Evolutionary conservation across 64 coral and sea anemone genomes (phyloP).

Genomic region (Actinia equina): DNA sequence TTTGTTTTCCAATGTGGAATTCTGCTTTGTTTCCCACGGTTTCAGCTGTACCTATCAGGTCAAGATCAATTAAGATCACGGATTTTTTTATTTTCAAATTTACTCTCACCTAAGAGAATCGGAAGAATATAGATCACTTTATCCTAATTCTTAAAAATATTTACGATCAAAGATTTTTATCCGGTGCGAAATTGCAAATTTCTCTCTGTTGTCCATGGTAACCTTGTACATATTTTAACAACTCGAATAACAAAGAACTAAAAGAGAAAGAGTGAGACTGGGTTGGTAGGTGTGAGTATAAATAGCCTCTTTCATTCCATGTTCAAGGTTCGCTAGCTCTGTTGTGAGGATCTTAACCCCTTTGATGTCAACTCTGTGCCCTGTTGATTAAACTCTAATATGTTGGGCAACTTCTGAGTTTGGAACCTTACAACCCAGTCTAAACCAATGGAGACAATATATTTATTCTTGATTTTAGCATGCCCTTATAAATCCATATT

Average conservation of each 20-base stretch:
- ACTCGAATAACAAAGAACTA: not conserved
- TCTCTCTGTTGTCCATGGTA: not conserved
- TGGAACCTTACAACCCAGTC: too few relatives aligned
- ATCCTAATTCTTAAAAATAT: not conserved
- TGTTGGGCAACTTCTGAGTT: too few relatives aligned
- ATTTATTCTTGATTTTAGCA: too few relatives aligned
- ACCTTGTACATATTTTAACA: not conserved
- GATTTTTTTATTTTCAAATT: not conserved
- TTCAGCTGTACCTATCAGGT: not conserved
- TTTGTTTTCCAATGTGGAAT: not conserved
- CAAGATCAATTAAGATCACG: not conserved
- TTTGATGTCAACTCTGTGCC: too few relatives aligned
- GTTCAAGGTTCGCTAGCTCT: too few relatives aligned
- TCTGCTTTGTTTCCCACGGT: not conserved
- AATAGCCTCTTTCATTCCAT: too few relatives aligned
- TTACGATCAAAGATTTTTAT: not conserved
- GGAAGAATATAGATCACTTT: not conserved
- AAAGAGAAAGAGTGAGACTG: not conserved
- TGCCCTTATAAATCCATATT: too few relatives aligned
- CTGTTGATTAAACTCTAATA: too few relatives aligned
- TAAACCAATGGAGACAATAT: too few relatives aligned
- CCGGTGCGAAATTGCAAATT: not conserved
- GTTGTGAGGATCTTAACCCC: too few relatives aligned
- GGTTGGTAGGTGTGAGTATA: too few relatives aligned
- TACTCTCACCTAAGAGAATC: not conserved